Conservation (phyloP, 37 sponge, comb jelly and placozoan species). For the Hexactinellida sp. region DNA sequence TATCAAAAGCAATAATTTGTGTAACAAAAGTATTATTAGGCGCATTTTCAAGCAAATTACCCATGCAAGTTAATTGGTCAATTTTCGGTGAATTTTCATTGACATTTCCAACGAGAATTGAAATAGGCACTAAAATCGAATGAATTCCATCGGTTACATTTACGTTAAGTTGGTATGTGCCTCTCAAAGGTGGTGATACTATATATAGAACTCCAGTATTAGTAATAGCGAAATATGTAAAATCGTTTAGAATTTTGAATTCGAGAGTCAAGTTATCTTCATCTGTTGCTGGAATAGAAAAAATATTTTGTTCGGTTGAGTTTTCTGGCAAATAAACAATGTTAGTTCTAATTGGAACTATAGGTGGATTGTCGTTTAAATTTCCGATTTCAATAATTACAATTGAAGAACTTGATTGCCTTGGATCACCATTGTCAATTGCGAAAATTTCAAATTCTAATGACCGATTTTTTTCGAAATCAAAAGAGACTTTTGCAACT, state of each 20-base stretch:
- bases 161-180: not conserved
- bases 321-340: not conserved
- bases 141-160: not conserved
- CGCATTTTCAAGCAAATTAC: not conserved
- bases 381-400: not conserved
- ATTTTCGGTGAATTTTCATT: constrained; percentile 4
- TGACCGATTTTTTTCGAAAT: not conserved
- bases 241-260: not conserved
- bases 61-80: not conserved
- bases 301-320: not conserved
- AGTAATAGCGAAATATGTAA: not conserved
- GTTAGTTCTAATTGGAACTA: not conserved
- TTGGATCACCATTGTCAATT: not conserved
- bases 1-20: not conserved
- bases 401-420: not conserved
- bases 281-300: not conserved
- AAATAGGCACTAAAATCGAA: not conserved
- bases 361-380: not conserved
- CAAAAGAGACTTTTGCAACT: not conserved
- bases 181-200: not conserved
- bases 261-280: not conserved
- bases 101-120: not conserved
- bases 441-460: not conserved
- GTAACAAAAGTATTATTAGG: not conserved
- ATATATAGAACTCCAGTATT: not conserved